Percentiles rank a stretch among this genome's conserved stretches.
Conservation (phyloP, 2,113 vertebrate species). For the Collichthys lucidus region DNA sequence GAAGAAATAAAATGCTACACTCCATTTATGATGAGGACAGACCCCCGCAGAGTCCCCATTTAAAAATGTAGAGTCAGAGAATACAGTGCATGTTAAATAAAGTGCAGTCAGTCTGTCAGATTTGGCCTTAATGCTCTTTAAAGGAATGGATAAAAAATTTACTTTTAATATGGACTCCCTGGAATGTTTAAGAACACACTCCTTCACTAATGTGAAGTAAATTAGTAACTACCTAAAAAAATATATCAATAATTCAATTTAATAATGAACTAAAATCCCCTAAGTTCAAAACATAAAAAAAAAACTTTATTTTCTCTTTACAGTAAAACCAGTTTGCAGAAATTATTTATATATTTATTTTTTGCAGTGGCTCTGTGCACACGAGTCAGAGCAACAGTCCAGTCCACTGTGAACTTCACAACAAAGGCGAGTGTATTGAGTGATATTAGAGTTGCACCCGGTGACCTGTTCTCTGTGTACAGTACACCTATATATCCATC, state of each 20-base stretch:
- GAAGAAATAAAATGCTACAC: neutral
- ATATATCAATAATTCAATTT: conserved; percentile 8
- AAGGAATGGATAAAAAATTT: conserved; percentile 30
- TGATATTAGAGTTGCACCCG: conserved; percentile 45
- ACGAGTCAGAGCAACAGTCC: neutral
- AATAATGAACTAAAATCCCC: neutral
- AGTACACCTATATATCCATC: conserved; percentile 27
- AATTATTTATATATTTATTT: neutral
- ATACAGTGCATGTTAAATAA: conserved; percentile 27
- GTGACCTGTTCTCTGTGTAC: conserved; percentile 32
- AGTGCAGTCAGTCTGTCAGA: conserved; percentile 13
- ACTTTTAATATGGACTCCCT: conserved; percentile 26
- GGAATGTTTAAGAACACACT: conserved; percentile 23
- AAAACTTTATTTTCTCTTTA: neutral
- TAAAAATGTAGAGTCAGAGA: conserved; percentile 21
- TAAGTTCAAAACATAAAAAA: neutral
- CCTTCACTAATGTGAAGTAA: conserved; percentile 3
- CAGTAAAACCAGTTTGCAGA: conserved; percentile 8
- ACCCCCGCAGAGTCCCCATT: conserved; percentile 20
- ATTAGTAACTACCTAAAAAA: neutral
- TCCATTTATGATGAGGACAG: neutral
- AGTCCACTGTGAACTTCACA: conserved; percentile 14
- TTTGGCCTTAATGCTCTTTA: neutral
- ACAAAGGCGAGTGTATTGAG: conserved; percentile 30
- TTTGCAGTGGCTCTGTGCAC: neutral